Base-by-base conservation (phyloP, 2,797 vertebrate genomes). In the Clamator glandarius region DNA sequence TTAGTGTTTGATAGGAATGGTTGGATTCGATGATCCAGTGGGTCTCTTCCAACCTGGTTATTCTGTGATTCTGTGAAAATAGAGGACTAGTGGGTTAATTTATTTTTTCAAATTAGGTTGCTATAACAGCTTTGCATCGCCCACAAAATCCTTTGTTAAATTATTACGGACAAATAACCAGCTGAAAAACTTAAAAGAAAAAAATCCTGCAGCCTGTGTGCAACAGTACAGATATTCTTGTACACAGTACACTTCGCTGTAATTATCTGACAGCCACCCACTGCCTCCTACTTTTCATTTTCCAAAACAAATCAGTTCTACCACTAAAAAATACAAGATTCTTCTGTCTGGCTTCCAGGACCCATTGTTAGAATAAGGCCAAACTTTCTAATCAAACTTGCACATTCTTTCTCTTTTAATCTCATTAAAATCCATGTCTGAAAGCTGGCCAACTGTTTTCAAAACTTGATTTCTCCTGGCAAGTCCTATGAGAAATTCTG, bases 401-500 rank as follows among this genome's bases (percentile, higher is more conserved):
- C 70, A 82, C 91, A 83, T 94, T 95, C 85, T 73, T 95, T 96
- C 90, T 82, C 80, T 86, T 93, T 80, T 91, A 88, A 93, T 79
- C 89, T 90, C 89, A 86, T 96, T 91, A 87, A 96, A 95, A 81
- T 73, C 91, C 33, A 11, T 73, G 86, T 46, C 91, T 92, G 93
- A 95, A 91, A 94, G 79, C 66, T 92, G 19, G 93, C 95, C 93
- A 96, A 96, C 21, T 92, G 84, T 76, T 93, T 95, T 84, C 74
- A 92, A 90, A 93, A 95, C 77, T 79, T 59, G 57, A 39, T 69
- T 88, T 84, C 87, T 95, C 62, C 84, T 96, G 92, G 91, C 91
- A 96, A 92, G 82, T 50, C 51, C 87, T 91, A 82, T 59, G 85
- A 94, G 89, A 94, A 94, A 88, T 80, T 94, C 68, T 17, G 67